phyloP scores from a whole-genome alignment of 2,797 vertebrate species.

The Crypturellus tataupa region DNA sequence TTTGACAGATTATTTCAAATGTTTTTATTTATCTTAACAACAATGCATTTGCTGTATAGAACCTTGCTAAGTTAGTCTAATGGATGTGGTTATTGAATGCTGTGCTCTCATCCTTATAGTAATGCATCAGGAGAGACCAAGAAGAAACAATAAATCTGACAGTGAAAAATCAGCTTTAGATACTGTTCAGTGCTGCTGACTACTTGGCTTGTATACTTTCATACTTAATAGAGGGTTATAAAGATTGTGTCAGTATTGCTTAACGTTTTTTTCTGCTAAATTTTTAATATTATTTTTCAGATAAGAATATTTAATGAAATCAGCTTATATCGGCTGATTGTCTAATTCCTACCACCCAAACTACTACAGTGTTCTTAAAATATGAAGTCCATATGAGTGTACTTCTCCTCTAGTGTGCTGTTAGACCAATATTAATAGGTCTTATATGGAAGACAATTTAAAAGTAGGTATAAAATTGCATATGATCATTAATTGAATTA shows the following conservation, averaged over 20 bases:
- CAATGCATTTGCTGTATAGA: not conserved
- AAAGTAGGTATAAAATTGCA: not conserved
- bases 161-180: accelerated
- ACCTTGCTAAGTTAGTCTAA: not conserved
- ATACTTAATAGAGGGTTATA: not conserved
- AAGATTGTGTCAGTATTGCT: not conserved
- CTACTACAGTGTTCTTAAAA: not conserved
- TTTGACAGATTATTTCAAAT: not conserved
- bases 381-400: accelerated
- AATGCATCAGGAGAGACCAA: not conserved
- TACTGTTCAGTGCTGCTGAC: not conserved
- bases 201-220: not conserved
- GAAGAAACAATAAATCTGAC: not conserved
- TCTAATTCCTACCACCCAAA: not conserved
- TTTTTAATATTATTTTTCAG: not conserved
- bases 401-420: not conserved
- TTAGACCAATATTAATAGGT: not conserved
- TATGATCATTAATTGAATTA: not conserved
- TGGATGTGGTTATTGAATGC: not conserved
- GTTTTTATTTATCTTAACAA: not conserved
- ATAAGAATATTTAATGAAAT: not conserved
- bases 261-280: not conserved
- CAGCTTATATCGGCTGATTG: not conserved
- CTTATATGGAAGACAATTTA: not conserved
- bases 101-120: not conserved